Conservation (phyloP, 2,113 vertebrate species). For the Galbula dea region DNA sequence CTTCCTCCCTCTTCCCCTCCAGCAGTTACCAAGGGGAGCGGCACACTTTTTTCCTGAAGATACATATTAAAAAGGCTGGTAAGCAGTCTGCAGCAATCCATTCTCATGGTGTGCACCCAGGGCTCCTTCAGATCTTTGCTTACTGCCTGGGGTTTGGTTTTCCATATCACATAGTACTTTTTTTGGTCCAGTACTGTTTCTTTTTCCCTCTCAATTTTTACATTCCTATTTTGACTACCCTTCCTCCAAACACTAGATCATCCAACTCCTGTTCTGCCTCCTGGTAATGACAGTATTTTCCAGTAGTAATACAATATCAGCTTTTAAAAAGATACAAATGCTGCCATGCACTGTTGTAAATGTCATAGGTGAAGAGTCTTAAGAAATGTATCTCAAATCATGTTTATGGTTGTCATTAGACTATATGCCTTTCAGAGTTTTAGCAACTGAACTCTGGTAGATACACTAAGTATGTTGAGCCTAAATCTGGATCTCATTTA, state of each 20-base stretch:
- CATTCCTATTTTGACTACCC: background rate
- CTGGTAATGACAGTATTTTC: background rate
- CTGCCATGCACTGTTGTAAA: background rate
- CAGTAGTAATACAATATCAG: background rate
- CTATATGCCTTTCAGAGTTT: background rate
- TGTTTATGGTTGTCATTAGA: background rate
- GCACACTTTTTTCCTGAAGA: background rate
- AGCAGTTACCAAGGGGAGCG: background rate
- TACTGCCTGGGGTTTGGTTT: background rate
- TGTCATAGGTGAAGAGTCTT: background rate
- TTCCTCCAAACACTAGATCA: background rate
- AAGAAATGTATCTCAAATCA: background rate
- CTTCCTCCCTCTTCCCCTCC: conserved; percentile 13
- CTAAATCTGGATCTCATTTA: conserved; percentile 48
- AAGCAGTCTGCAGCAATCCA: conserved; percentile 5
- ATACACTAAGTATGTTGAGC: background rate
- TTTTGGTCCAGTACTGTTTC: background rate
- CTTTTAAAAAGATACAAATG: background rate
- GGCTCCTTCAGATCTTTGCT: background rate
- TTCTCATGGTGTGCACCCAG: background rate
- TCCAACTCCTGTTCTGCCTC: background rate
- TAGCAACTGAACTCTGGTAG: background rate
- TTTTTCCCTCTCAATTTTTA: background rate
- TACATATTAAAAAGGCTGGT: background rate
- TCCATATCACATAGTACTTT: background rate